Base-by-base conservation (phyloP, 2,113 vertebrate species). In the Entelurus aequoreus region DNA sequence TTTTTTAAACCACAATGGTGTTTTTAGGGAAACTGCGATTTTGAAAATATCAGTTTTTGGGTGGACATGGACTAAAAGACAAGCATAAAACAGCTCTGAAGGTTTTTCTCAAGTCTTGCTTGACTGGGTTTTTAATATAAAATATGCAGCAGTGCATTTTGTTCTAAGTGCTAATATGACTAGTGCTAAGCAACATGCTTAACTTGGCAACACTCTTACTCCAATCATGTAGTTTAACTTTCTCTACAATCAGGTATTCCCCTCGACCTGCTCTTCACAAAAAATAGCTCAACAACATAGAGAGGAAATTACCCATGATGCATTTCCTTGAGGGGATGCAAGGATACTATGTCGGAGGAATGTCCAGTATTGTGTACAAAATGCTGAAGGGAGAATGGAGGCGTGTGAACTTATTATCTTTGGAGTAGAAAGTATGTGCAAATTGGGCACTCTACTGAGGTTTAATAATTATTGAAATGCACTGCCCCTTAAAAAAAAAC, bases 291-390 rank as follows among this genome's bases (percentile, higher is more conserved):
- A 66, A 67, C 36, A 76, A 76, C 52, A 64, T 28, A 4, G 62
- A 69, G 15, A 58, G 72, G 67, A 76, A 81, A 75, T 62, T 61
- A 69, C 60, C 52, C 68, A 53, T 83, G 77, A 86, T 84, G 81
- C 82, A 83, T 74, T 87, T 84, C 82, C 82, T 63, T 6, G 14
- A 37, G 47, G 42, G 49, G 63, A 66, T 48, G 16, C 52, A 38
- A 36, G 62, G 65, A 63, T 69, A 75, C 37, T 28, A n/a, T 71
- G 67, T 48, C 28, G 44, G 12, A 73, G 71, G 82, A 81, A 84
- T 81, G 74, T 72, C 72, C 51, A 68, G 36, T 65, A 72, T 72
- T 75, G 65, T 66, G 52, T 40, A 36, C 46, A 73, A 56, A 78
- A 35, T 65, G 59, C 65, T 62, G 38, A 0, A 62, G 59, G 54